phyloP scores from a whole-genome alignment of 2,888 invertebrate species.

The Rutpela maculata region DNA sequence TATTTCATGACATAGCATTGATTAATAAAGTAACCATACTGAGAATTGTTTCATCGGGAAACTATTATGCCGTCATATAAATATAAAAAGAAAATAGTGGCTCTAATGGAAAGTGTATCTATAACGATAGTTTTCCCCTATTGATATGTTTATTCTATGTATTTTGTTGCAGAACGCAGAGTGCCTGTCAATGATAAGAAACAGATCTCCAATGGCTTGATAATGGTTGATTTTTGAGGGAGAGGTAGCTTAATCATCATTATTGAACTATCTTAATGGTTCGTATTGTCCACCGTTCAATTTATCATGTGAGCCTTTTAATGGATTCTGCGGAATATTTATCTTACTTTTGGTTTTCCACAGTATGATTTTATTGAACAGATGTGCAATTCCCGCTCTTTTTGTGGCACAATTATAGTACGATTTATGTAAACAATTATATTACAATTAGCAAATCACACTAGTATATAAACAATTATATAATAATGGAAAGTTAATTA shows the following conservation, averaged over 20 bases:
- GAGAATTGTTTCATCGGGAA: no score
- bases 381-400: constrained; percentile 46
- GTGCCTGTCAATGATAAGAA: constrained; percentile 61
- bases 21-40: no score
- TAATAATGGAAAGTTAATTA: background rate
- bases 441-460: background rate
- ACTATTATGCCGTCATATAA: background rate
- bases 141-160: constrained; percentile 54
- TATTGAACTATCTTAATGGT: constrained; percentile 73
- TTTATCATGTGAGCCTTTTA: constrained; percentile 69
- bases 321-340: constrained; percentile 69
- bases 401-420: background rate
- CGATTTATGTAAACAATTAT: background rate
- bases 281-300: constrained; percentile 72
- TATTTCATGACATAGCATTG: no score
- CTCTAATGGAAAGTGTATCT: constrained; percentile 39
- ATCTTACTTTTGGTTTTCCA: constrained; percentile 64
- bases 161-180: constrained; percentile 57
- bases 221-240: constrained; percentile 70
- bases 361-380: constrained; percentile 57
- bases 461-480: no score
- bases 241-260: constrained; percentile 73
- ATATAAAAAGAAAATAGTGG: background rate
- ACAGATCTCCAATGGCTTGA: constrained; percentile 67
- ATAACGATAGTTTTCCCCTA: constrained; percentile 43